Evolutionary conservation across 1,140 invertebrate genomes (phyloP), one percentile per base, ranked within the genome.

Genomic region (Scaptomyza pallida): DNA sequence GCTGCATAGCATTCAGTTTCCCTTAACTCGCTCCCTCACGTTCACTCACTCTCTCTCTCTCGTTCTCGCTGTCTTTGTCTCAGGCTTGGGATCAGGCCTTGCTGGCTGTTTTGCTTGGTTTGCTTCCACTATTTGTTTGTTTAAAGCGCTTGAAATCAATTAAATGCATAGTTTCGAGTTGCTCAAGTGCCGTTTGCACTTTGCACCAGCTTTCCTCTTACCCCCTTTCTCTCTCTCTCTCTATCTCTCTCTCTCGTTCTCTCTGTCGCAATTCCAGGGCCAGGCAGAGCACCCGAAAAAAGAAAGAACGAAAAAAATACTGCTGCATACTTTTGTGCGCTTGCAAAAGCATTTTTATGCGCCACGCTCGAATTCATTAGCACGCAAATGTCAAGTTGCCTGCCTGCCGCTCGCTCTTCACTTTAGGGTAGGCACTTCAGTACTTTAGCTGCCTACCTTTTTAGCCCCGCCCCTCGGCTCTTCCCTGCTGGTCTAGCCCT

Each of bases 141-240:
- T 80, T 75, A 59, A 78, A 79, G 73, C 64, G 67, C 82, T 88
- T 65, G 62, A 86, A 86, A 86, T 86, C 81, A 86, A 86, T 86
- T 86, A 86, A 86, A 86, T 86, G 81, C 81, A 88, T 88, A 86
- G 82, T 81, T 86, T 88, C 65, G 44, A 86, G 73, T 88, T 81
- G 61, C 79, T 68, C 56, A 48, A 71, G 52, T 48, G 57, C 13
- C 48, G 40, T 52, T 65, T 72, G 69, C 69, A 72, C 62, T 65
- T 71, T 61, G 19, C 30, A n/a, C 10, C 5, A 13, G 5, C 33
- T 37, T 26, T 1, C 15, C 15, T 17, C 26, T 2, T n/a, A 4
- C 15, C 21, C 10, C 30, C 3, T 44, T 6, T 17, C 35, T 9
- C 15, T 21, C 12, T 35, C 30, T 26, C 5, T 4, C 1, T 26